Evolutionary conservation across 2,888 invertebrate genomes (phyloP).

Genomic region (Latrodectus hesperus): DNA sequence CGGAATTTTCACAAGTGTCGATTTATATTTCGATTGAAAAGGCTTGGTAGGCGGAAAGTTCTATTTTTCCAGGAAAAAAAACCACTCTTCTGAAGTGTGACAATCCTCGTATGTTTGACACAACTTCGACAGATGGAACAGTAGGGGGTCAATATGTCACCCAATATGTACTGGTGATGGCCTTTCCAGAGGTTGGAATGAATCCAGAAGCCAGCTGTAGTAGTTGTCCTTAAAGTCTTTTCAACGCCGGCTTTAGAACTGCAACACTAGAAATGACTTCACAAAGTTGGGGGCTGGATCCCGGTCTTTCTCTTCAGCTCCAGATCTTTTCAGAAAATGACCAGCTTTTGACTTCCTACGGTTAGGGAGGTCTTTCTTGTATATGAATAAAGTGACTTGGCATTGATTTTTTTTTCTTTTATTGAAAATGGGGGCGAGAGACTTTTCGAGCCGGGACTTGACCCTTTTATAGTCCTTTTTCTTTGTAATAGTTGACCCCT

Average conservation of each 20-base stretch:
- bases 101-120: slow-evolving; percentile 55
- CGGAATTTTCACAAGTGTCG: slow-evolving; percentile 42
- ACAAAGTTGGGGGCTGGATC: slow-evolving; percentile 48
- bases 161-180: slow-evolving; percentile 40
- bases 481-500: slow-evolving; percentile 12
- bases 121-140: slow-evolving; percentile 53
- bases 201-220: background rate
- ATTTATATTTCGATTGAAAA: slow-evolving; percentile 20
- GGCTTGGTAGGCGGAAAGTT: slow-evolving; percentile 18
- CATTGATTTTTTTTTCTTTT: slow-evolving; percentile 4
- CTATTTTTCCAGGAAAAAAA: background rate
- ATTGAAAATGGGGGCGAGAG: background rate
- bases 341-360: slow-evolving; percentile 14
- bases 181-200: background rate
- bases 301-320: slow-evolving; percentile 4
- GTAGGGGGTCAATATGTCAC: slow-evolving; percentile 58
- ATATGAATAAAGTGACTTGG: slow-evolving; percentile 33
- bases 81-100: slow-evolving; percentile 21
- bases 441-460: slow-evolving; percentile 37
- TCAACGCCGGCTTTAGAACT: slow-evolving; percentile 18
- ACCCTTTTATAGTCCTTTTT: slow-evolving; percentile 50
- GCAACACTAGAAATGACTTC: slow-evolving; percentile 62
- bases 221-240: background rate
- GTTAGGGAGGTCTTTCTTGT: slow-evolving; percentile 6
- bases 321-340: background rate